Percentiles rank a stretch among this genome's conserved stretches.
phyloP scores from a whole-genome alignment of 2,113 vertebrate genomes.

The Mesembrinibis cayennensis region DNA sequence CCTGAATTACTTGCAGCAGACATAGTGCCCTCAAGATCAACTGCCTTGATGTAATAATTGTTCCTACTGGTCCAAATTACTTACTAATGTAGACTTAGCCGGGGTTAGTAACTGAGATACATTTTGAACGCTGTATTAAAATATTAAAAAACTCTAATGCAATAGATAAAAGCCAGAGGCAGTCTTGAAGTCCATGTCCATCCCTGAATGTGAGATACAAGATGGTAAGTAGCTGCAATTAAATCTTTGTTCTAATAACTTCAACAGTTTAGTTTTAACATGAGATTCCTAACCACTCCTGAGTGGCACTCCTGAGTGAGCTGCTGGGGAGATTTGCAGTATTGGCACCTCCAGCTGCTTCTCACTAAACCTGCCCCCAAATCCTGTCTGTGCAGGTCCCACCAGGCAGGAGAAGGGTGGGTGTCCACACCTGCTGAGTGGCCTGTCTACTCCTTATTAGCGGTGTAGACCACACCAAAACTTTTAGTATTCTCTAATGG shows the following conservation, averaged over 20 bases:
- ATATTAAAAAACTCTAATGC: not conserved
- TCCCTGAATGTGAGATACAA: not conserved
- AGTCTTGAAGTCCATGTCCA: not conserved
- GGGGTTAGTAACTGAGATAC: not conserved
- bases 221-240: not conserved
- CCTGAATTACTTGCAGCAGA: not conserved
- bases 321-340: not conserved
- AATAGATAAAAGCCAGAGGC: not conserved
- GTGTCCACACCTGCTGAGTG: not conserved
- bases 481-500: not conserved
- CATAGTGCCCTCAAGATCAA: not conserved
- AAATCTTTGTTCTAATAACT: not conserved
- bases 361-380: not conserved
- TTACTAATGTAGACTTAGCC: not conserved
- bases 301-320: not conserved
- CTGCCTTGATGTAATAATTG: not conserved
- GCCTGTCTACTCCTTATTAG: not conserved
- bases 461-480: not conserved
- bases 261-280: not conserved
- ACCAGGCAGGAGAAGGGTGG: accelerated
- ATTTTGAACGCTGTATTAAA: not conserved
- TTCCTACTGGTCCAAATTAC: not conserved
- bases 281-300: not conserved
- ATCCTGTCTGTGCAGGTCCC: not conserved
- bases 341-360: not conserved